Evolutionary conservation across 2,797 vertebrate species (phyloP), one percentile per base, ranked within the genome.

Genomic region (Acanthurus tractus): DNA sequence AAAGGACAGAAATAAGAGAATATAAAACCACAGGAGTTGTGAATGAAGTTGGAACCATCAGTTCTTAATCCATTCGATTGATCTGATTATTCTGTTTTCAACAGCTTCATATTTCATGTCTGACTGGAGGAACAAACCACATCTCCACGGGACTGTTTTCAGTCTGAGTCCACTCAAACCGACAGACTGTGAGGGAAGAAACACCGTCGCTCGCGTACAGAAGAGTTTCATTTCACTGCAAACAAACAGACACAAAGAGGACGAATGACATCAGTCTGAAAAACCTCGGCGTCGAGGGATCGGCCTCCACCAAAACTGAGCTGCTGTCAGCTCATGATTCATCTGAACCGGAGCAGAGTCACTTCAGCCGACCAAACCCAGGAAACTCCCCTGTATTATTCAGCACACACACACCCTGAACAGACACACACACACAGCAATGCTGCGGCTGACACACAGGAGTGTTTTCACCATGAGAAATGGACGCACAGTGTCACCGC

Each of bases 301-400:
- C 13, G 1, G 53, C 20, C 63, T 69, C 50, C 48, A 36, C 53
- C 45, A 38, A 45, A 49, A 63, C 63, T 20, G 52, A 38, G 63
- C 67, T 3, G 66, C 4, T 7, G 45, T 72, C 63, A 77, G 6
- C 25, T 45, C 61, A 45, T 82, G 64, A 82, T 29, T 86, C 79
- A 84, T 40, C 55, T 20, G 56, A 8, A 57, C 12, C 20, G 10
- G n/a, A 54, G n/a, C n/a, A 8, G 20, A 12, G 17, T 49, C 23
- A 4, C 48, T 20, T 38, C 38, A 38, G 42, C 63, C 55, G 20
- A 48, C 67, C 70, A 62, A 66, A n/a, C 75, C 61, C 57, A 54
- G 63, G 12, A 50, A 65, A 67, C 62, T 29, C 42, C 10, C 65
- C 20, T 36, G 56, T 20, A 29, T 29, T 29, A 29, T 29, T 29